These are phyloP conservation scores for Brachylomia viminalis DNA, from an alignment of 2,888 invertebrate genomes.

Conservation along the genomic window DNA sequence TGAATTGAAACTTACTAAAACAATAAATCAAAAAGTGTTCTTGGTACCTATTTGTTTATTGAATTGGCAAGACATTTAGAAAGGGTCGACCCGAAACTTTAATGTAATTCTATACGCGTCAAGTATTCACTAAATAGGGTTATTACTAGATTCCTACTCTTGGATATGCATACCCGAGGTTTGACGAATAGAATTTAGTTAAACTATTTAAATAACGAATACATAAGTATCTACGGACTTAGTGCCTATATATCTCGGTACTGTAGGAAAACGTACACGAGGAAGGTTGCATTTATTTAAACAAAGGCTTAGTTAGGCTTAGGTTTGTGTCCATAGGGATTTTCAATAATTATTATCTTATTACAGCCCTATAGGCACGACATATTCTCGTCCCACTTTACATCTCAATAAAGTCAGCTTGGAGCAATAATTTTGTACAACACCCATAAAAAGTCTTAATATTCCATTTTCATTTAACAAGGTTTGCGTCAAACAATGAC, in stretches of 20 bases:
- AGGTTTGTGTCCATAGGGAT: not conserved
- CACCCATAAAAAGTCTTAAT: not conserved
- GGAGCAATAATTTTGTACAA: slow-evolving; percentile 7
- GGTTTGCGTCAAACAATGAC: not conserved
- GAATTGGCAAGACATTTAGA: slow-evolving; percentile 29
- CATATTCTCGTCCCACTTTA: slow-evolving; percentile 14
- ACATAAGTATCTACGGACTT: not conserved
- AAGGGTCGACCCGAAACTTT: slow-evolving; percentile 40
- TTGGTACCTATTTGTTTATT: slow-evolving; percentile 58
- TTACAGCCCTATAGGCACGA: not conserved
- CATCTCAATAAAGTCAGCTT: slow-evolving; percentile 6
- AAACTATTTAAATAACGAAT: too few relatives aligned
- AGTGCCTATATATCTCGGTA: not conserved
- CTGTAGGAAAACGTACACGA: not conserved
- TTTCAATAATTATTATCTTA: not conserved
- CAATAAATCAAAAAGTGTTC: slow-evolving; percentile 57
- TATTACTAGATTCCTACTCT: slow-evolving; percentile 24
- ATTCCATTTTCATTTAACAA: not conserved
- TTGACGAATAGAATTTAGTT: slow-evolving; percentile 13
- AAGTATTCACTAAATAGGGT: slow-evolving; percentile 23
- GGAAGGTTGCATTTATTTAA: not conserved
- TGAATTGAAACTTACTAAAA: slow-evolving; percentile 54
- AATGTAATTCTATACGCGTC: slow-evolving; percentile 35
- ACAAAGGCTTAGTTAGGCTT: not conserved
- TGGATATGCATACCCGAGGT: slow-evolving; percentile 2